These are phyloP conservation scores for Nomada goodeniana DNA, from an alignment of 2,888 invertebrate species.

Conservation along the genomic window DNA sequence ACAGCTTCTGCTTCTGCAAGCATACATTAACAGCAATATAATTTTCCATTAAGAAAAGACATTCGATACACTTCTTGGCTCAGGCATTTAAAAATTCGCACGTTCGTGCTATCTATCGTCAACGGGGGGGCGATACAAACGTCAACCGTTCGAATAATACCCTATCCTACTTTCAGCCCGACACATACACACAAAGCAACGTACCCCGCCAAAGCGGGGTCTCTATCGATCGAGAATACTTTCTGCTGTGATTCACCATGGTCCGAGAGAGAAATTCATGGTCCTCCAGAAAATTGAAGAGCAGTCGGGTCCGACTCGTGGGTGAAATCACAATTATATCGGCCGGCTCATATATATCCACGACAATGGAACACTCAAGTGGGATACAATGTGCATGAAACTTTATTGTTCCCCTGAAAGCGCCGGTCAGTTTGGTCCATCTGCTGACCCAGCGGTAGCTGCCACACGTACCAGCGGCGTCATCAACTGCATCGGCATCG, in stretches of 20 bases:
- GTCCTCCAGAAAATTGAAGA: constrained; percentile 66
- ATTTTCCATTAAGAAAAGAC: too few species aligned
- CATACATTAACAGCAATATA: too few species aligned
- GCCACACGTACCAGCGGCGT: constrained; percentile 67
- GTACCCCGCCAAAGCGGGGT: not conserved
- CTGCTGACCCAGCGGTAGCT: constrained; percentile 81
- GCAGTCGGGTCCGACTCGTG: constrained; percentile 60
- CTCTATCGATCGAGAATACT: constrained; percentile 14
- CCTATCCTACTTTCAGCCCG: not conserved
- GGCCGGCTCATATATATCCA: constrained; percentile 59
- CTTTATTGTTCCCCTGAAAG: constrained; percentile 82
- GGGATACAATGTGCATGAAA: constrained; percentile 79
- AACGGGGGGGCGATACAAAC: too few species aligned
- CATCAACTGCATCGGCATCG: constrained; percentile 77
- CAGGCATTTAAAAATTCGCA: too few species aligned
- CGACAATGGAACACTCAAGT: constrained; percentile 72
- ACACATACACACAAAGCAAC: not conserved
- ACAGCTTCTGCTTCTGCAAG: too few species aligned
- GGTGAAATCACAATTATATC: constrained; percentile 74
- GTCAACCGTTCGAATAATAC: too few species aligned
- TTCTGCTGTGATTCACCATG: constrained; percentile 55
- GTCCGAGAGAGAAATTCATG: constrained; percentile 49
- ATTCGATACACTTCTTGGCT: too few species aligned
- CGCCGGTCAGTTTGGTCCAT: constrained; percentile 82
- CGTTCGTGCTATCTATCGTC: too few species aligned